These are phyloP conservation scores for Bambusicola thoracicus DNA, from an alignment of 2,113 vertebrate species.

Conservation along the genomic window DNA sequence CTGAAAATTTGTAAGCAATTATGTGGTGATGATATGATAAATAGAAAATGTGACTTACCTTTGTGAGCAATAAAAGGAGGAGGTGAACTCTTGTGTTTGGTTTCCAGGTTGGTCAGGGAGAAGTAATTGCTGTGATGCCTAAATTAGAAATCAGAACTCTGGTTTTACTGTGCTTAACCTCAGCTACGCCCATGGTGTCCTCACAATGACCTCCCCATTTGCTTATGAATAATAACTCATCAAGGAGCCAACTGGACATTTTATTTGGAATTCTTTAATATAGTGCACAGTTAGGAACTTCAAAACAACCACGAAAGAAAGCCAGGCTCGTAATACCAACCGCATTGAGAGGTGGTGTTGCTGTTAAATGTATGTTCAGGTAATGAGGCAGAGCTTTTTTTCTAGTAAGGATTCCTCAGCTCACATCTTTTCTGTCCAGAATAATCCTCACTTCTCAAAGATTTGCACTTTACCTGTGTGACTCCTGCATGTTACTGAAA, in stretches of 20 bases:
- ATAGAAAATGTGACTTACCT: constrained; percentile 10
- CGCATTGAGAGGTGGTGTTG: not conserved
- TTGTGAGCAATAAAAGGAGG: constrained; percentile 6
- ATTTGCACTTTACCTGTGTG: not conserved
- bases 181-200: not conserved
- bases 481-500: not conserved
- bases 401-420: not conserved
- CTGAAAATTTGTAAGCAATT: constrained; percentile 33
- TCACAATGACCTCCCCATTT: not conserved
- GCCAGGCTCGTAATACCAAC: not conserved
- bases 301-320: constrained; percentile 21
- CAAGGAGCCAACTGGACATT: not conserved
- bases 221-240: constrained; percentile 32
- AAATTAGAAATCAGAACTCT: not conserved
- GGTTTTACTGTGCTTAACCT: constrained; percentile 13
- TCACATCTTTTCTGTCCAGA: not conserved
- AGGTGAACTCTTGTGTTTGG: not conserved
- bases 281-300: constrained; percentile 7
- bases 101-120: constrained; percentile 33
- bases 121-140: constrained; percentile 6
- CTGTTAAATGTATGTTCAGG: not conserved
- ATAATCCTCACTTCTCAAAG: not conserved
- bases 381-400: not conserved
- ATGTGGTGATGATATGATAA: constrained; percentile 17
- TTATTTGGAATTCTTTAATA: constrained; percentile 16